A percentile compares a stretch with the other conserved stretches of the same genome.
These are phyloP conservation scores for Drosophila helvetica DNA, from an alignment of 2,888 invertebrate species.

Conservation along the genomic window DNA sequence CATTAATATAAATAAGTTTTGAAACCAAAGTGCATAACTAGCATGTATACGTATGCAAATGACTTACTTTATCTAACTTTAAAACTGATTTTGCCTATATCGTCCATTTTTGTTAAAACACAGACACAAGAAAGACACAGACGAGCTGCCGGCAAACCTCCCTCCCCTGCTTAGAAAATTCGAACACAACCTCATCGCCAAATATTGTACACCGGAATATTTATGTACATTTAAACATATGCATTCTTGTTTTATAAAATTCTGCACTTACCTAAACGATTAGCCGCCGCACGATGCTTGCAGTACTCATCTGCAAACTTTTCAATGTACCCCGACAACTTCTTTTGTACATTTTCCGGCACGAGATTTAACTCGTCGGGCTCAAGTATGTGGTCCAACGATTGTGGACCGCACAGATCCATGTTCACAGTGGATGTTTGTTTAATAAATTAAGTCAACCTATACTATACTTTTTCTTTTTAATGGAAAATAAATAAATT, in stretches of 20 bases:
- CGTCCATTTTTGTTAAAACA: background rate
- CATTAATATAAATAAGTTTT: background rate
- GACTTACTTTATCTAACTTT: background rate
- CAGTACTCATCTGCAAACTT: slow-evolving; percentile 60
- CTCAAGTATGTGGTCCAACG: slow-evolving; percentile 54
- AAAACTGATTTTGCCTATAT: background rate
- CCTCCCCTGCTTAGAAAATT: background rate
- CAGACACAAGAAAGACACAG: background rate
- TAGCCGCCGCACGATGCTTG: slow-evolving; percentile 41
- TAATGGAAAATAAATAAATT: too few species aligned
- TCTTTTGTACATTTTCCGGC: slow-evolving; percentile 53
- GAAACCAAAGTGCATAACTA: background rate
- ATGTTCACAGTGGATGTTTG: slow-evolving; percentile 16
- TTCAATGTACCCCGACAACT: slow-evolving; percentile 54
- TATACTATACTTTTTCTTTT: background rate
- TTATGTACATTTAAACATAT: background rate
- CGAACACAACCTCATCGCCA: background rate
- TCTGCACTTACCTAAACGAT: slow-evolving; percentile 58
- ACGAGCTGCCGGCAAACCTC: background rate
- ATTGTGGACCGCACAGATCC: slow-evolving; percentile 61
- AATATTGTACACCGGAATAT: background rate
- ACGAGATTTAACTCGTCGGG: slow-evolving; percentile 56
- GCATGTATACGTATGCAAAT: background rate
- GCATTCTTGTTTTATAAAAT: background rate
- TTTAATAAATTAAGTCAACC: background rate